Conservation (phyloP, 2,797 vertebrate species). For the Pangasius djambal region DNA sequence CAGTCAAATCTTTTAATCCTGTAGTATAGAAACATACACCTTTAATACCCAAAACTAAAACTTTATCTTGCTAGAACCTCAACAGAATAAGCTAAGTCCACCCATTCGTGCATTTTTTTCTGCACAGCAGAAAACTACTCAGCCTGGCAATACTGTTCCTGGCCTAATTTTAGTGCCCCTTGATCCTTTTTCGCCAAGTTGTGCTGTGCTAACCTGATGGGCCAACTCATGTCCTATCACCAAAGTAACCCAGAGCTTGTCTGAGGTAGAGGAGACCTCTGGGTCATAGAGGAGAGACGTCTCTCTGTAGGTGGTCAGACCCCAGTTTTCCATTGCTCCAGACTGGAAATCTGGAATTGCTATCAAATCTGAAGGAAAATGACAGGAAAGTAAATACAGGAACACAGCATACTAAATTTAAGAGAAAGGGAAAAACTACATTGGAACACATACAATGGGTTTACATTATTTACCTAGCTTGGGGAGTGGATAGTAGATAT, state of each 20-base stretch:
- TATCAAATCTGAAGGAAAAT: constrained; percentile 75
- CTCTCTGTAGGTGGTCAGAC: constrained; percentile 81
- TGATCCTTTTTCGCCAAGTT: neutral
- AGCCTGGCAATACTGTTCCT: neutral
- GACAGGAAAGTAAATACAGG: neutral
- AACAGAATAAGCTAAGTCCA: neutral
- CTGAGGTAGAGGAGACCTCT: constrained; percentile 75
- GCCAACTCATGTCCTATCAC: constrained; percentile 83
- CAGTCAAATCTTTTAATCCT: too few relatives aligned
- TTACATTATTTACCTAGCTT: constrained; percentile 73
- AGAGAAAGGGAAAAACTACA: neutral
- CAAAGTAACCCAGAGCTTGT: constrained; percentile 80
- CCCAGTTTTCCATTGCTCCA: constrained; percentile 87
- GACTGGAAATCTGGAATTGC: constrained; percentile 81
- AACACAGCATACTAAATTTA: neutral
- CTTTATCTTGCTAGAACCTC: neutral
- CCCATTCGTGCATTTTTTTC: neutral
- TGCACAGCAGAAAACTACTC: neutral
- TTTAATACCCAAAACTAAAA: neutral
- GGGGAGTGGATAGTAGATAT: constrained; percentile 79
- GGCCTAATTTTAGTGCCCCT: neutral
- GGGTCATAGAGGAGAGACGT: constrained; percentile 79
- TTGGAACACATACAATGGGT: neutral
- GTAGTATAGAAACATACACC: neutral
- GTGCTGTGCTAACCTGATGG: constrained; percentile 74